Conservation (phyloP, 2,888 invertebrate species). For the Bombylius discolor region DNA sequence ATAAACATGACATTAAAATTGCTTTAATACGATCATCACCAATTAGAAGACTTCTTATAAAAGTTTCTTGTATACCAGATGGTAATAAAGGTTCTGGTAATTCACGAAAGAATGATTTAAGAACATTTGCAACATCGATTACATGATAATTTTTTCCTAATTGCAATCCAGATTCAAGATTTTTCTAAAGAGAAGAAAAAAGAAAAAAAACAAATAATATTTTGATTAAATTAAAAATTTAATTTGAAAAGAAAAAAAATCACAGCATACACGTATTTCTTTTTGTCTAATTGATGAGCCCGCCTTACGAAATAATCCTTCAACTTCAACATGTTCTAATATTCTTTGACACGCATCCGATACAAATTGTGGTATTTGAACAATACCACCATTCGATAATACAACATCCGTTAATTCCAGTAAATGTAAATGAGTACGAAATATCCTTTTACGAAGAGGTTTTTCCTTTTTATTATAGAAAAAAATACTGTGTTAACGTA, state of each 20-base stretch:
- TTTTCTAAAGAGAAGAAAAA: conserved; percentile 38
- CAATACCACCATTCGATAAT: conserved; percentile 53
- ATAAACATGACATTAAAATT: conserved; percentile 50
- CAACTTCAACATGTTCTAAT: conserved; percentile 53
- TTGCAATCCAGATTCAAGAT: conserved; percentile 56
- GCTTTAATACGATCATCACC: conserved; percentile 43
- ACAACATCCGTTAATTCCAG: conserved; percentile 44
- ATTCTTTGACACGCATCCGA: conserved; percentile 58
- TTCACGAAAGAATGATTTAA: conserved; percentile 74
- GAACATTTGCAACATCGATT: conserved; percentile 71
- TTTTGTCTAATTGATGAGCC: conserved; percentile 72
- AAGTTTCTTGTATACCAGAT: conserved; percentile 52
- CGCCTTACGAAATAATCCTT: conserved; percentile 80
- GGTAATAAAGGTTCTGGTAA: conserved; percentile 77
- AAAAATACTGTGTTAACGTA: background rate
- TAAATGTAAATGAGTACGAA: conserved; percentile 41
- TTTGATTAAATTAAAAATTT: no score
- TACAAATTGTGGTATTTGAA: conserved; percentile 59
- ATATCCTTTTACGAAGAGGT: conserved; percentile 33
- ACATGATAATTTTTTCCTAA: conserved; percentile 61
- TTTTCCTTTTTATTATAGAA: conserved; percentile 14
- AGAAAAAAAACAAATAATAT: background rate
- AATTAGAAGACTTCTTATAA: conserved; percentile 52
- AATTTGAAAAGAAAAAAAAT: background rate
- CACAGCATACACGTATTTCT: conserved; percentile 54